Conservation (phyloP, 2,888 invertebrate species). For the Drosophila infuscata region DNA sequence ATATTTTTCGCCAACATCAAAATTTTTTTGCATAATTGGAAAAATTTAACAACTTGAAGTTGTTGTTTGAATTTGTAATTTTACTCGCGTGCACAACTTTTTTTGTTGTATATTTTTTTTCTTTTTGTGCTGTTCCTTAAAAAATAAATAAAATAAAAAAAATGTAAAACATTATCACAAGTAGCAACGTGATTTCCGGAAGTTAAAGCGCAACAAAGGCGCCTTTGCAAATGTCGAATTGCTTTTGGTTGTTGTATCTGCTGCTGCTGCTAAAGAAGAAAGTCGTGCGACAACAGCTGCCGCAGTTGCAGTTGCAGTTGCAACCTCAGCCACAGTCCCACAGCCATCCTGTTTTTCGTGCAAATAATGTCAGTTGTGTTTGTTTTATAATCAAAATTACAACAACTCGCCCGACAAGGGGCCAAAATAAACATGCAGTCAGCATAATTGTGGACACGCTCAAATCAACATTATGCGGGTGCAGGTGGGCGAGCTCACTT, state of each 20-base stretch:
- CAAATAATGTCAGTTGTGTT: conserved; percentile 81
- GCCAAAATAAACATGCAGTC: conserved; percentile 47
- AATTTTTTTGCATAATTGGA: conserved; percentile 60
- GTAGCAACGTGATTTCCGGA: conserved; percentile 79
- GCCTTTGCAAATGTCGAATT: conserved; percentile 75
- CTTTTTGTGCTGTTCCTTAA: conserved; percentile 48
- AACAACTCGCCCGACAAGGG: conserved; percentile 63
- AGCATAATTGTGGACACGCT: conserved; percentile 53
- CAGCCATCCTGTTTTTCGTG: conserved; percentile 73
- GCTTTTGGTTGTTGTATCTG: conserved; percentile 38
- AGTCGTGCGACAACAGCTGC: conserved; percentile 78
- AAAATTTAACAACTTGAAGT: conserved; percentile 64
- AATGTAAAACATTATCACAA: conserved; percentile 65
- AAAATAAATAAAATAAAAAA: conserved; percentile 18
- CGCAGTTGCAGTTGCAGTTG: conserved; percentile 46
- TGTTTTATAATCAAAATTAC: conserved; percentile 77
- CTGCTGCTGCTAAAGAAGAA: conserved; percentile 56
- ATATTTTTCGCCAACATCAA: neutral
- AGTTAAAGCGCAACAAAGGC: conserved; percentile 72
- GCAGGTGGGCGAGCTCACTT: neutral
- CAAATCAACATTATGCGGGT: conserved; percentile 16
- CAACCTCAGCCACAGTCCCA: conserved; percentile 31
- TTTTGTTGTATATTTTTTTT: conserved; percentile 23
- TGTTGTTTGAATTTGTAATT: conserved; percentile 71
- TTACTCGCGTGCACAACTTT: conserved; percentile 70